Evolutionary conservation across 2,113 vertebrate species (phyloP), one percentile per base, ranked within the genome.

Genomic region (Bos javanicus): DNA sequence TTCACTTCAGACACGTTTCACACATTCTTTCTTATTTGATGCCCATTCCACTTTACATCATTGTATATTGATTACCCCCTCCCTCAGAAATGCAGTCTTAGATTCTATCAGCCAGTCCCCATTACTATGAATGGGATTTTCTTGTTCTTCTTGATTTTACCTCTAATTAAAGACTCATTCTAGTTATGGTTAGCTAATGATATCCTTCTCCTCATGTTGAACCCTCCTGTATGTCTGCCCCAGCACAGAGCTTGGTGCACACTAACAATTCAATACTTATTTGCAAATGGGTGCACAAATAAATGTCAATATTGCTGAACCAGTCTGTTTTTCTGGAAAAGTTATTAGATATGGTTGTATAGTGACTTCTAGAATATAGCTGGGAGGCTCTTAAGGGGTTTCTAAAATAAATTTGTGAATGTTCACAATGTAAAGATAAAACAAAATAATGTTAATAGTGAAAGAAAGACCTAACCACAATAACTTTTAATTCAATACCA

Each of bases 1-100:
- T 95, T 97, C 89, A 93, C 76, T 74, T 95, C 91, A 94, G 95
- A 81, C 60, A 81, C 60, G 46, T 94, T 97, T 97, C 91, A 95
- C 97, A 87, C 96, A 83, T 80, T 87, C 78, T 64, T 97, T 97
- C 56, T 91, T 93, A 95, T 93, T 87, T 94, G 82, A 91, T 96
- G 83, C 62, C 88, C 96, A 83, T 95, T 96, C 52, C 67, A 95
- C 60, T 95, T 96, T 86, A 94, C 96, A 90, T 95, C 96, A 76
- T 52, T 84, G 83, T 84, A 50, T 94, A 96, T 90, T 95, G 96
- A 97, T 95, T 76, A 95, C 30, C 83, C 89, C 56, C 89, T 56
- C 89, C 33, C 28, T 97, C 60, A 59, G 7, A 57, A 94, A 97
- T 97, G 96, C 93, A 97, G 6, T 97, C 91, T 97, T 52, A 91